A percentile compares a stretch with the other conserved stretches of the same genome.
phyloP scores from a whole-genome alignment of 2,797 vertebrate genomes.

The Urocyon cinereoargenteus region DNA sequence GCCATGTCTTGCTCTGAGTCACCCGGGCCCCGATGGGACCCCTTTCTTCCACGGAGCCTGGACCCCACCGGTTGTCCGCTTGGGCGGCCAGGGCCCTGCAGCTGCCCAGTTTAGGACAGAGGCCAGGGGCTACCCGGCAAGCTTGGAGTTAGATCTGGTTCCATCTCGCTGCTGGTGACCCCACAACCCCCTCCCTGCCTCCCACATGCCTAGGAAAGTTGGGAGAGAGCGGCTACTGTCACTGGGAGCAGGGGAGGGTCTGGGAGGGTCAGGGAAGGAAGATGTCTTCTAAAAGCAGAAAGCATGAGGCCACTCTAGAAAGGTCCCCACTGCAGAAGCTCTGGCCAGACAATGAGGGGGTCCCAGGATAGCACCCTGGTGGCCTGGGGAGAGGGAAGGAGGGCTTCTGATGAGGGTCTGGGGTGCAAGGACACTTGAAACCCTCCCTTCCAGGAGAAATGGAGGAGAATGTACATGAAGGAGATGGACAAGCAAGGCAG shows the following conservation, averaged over 20 bases:
- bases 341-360: neutral
- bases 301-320: neutral
- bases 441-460: neutral
- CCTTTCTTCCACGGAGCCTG: neutral
- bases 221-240: neutral
- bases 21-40: neutral
- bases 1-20: neutral
- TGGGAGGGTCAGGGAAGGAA: neutral
- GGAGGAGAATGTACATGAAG: neutral
- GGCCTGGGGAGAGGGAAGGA: neutral
- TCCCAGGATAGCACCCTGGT: accelerated
- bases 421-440: accelerated
- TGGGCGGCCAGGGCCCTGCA: neutral
- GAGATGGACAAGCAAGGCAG: neutral
- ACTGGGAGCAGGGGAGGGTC: neutral
- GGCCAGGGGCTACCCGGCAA: neutral
- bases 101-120: neutral
- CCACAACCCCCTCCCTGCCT: accelerated
- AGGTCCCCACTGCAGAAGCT: neutral
- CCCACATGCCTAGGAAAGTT: neutral
- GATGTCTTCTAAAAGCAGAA: neutral
- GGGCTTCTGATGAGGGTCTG: neutral
- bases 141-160: accelerated
- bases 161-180: accelerated
- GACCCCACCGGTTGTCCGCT: neutral